Conservation (phyloP, 2,888 invertebrate genomes). For the Trichogramma dendrolimi region DNA sequence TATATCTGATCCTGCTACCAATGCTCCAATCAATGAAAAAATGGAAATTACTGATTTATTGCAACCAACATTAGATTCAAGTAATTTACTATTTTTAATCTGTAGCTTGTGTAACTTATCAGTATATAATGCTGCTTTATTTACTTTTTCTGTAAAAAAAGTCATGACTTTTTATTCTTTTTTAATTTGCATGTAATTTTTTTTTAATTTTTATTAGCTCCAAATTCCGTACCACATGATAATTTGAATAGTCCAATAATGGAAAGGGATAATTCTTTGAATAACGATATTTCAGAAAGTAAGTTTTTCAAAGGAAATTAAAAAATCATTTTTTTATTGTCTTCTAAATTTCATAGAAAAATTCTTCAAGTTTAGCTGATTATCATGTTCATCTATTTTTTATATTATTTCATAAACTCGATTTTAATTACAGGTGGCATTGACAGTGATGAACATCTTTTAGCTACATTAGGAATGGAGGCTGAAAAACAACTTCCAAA, state of each 20-base stretch:
- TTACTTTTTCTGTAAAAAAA: not conserved
- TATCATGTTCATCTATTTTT: slow-evolving; percentile 7
- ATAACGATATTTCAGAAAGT: slow-evolving; percentile 38
- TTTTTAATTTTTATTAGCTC: slow-evolving; percentile 34
- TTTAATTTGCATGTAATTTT: slow-evolving; percentile 8
- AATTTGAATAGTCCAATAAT: slow-evolving; percentile 29
- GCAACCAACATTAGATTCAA: slow-evolving; percentile 42
- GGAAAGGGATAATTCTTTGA: slow-evolving; percentile 34
- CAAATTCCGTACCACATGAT: slow-evolving; percentile 32
- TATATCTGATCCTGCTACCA: not conserved
- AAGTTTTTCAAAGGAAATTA: slow-evolving; percentile 30
- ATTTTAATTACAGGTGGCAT: slow-evolving; percentile 39
- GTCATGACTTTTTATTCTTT: not conserved
- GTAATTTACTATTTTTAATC: slow-evolving; percentile 32
- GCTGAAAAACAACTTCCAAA: slow-evolving; percentile 41
- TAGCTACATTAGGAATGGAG: slow-evolving; percentile 49
- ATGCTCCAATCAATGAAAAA: slow-evolving; percentile 31
- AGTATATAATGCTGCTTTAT: slow-evolving; percentile 4
- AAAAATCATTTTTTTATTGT: not conserved
- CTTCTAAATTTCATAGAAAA: not conserved
- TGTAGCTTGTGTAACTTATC: no score
- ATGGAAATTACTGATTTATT: slow-evolving; percentile 39
- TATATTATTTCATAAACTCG: not conserved
- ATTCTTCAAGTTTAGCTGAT: not conserved
- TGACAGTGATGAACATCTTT: slow-evolving; percentile 47